Evolutionary conservation across 2,797 vertebrate genomes (phyloP).

Genomic region (Brotula barbata): DNA sequence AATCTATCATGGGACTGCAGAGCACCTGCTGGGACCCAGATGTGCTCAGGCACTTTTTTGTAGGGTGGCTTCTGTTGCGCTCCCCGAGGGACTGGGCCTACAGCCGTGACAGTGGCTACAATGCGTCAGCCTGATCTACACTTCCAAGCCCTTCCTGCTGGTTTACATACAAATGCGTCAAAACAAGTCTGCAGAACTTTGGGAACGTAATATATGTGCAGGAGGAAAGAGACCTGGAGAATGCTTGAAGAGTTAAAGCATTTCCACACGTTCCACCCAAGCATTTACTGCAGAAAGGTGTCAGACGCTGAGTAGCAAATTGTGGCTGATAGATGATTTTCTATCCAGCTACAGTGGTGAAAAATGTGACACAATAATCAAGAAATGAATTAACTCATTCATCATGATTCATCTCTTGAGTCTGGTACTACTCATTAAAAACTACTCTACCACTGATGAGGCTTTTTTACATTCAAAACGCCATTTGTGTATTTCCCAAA

Average conservation of each 20-base stretch:
- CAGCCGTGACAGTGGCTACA: constrained; percentile 72
- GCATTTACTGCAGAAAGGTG: constrained; percentile 32
- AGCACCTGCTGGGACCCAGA: constrained; percentile 82
- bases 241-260: constrained; percentile 27
- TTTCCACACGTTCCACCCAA: constrained; percentile 36
- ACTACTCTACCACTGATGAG: constrained; percentile 8
- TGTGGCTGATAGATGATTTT: constrained; percentile 39
- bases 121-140: constrained; percentile 53
- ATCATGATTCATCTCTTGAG: constrained; percentile 24
- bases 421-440: constrained; percentile 16
- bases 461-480: background rate
- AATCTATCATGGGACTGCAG: constrained; percentile 76
- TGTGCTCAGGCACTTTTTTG: constrained; percentile 78
- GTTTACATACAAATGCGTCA: constrained; percentile 64
- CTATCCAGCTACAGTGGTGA: constrained; percentile 18
- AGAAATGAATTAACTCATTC: constrained; percentile 33
- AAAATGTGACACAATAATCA: background rate
- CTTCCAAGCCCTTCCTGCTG: constrained; percentile 50
- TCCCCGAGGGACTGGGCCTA: constrained; percentile 71
- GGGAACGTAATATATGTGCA: constrained; percentile 47
- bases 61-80: constrained; percentile 71
- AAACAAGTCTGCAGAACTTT: constrained; percentile 34
- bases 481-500: background rate
- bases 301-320: constrained; percentile 37
- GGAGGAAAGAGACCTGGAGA: constrained; percentile 42